Evolutionary conservation across 2,797 vertebrate species (phyloP).

Genomic region (Mormyrus hasselquistii): DNA sequence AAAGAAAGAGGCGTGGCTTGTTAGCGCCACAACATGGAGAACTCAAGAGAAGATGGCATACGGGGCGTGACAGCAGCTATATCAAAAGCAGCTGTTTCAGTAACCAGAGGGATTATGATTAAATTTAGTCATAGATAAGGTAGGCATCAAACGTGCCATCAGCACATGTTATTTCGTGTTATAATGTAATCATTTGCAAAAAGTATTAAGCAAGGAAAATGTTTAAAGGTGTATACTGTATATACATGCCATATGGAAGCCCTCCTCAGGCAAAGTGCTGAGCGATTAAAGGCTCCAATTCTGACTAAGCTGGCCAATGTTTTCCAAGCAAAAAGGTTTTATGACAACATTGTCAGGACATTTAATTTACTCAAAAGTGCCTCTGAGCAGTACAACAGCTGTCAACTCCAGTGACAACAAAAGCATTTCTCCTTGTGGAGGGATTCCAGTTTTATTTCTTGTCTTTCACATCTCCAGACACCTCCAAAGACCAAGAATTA

Average conservation of each 20-base stretch:
- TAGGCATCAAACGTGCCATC: neutral
- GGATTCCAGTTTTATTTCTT: neutral
- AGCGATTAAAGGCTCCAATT: neutral
- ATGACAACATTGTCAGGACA: neutral
- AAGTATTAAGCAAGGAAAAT: neutral
- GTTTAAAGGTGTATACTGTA: neutral
- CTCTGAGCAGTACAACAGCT: neutral
- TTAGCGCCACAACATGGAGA: too few species aligned
- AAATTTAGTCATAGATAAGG: neutral
- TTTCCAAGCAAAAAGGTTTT: neutral
- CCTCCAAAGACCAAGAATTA: neutral
- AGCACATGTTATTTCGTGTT: neutral
- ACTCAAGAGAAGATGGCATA: too few species aligned
- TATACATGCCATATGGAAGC: neutral
- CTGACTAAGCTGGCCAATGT: neutral
- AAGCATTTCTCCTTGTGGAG: neutral
- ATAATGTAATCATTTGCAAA: neutral
- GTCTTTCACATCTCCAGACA: neutral
- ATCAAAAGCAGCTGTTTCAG: neutral
- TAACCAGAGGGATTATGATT: neutral
- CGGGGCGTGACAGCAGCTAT: neutral
- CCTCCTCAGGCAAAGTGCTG: neutral
- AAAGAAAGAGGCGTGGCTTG: too few species aligned
- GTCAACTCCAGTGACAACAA: neutral
- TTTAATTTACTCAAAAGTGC: conserved; percentile 1